phyloP scores from a whole-genome alignment of 2,113 vertebrate species.

The Leptobrachium leishanense region DNA sequence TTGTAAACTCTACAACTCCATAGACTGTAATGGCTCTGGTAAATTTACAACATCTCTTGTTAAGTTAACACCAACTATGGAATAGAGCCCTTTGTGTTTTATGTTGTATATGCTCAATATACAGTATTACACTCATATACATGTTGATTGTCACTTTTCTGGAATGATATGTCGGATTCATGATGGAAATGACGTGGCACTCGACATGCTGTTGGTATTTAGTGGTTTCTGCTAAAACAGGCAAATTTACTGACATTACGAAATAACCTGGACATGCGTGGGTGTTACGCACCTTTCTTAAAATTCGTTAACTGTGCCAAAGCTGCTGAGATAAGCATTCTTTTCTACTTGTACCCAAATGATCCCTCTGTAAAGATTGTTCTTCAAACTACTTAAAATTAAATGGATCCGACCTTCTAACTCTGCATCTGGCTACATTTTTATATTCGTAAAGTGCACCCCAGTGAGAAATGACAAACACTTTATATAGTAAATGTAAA shows the following conservation, averaged over 20 bases:
- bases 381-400: neutral
- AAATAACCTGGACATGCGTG: neutral
- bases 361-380: too few relatives aligned
- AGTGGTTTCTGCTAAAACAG: slow-evolving; percentile 9
- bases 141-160: neutral
- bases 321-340: neutral
- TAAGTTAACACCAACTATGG: too few relatives aligned
- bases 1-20: too few relatives aligned
- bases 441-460: neutral
- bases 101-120: too few relatives aligned
- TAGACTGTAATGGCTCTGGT: too few relatives aligned
- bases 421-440: neutral
- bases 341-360: neutral
- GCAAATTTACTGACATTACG: neutral
- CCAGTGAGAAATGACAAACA: slow-evolving; percentile 2
- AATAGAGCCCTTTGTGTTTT: too few relatives aligned
- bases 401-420: neutral
- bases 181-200: neutral
- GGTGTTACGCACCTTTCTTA: neutral
- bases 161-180: neutral
- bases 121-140: neutral
- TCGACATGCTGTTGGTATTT: slow-evolving; percentile 5
- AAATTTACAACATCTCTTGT: too few relatives aligned
- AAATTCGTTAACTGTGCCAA: neutral
- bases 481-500: neutral